A percentile compares a stretch with the other conserved stretches of the same genome.
Evolutionary conservation across 2,888 invertebrate species (phyloP).

Genomic region (Caenorhabditis sinica): DNA sequence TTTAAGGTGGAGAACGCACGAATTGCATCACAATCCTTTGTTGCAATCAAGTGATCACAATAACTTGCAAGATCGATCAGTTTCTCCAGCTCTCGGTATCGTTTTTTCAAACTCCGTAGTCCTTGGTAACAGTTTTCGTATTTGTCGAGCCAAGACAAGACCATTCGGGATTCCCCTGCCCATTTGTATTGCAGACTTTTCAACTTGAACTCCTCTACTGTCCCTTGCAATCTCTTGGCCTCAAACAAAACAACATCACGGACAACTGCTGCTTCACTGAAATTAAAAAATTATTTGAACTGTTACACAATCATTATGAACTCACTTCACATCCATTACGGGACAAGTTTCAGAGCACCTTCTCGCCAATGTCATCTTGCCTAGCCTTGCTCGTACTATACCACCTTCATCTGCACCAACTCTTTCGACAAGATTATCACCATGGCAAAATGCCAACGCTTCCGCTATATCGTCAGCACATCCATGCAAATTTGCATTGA

Average conservation of each 20-base stretch:
- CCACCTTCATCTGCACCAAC: no score
- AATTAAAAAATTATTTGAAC: neutral
- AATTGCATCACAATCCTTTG: no score
- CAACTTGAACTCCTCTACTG: neutral
- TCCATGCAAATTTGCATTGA: no score
- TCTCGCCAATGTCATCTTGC: neutral
- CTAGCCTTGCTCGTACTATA: neutral
- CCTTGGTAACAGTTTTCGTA: neutral
- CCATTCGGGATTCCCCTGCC: neutral
- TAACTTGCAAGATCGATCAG: no score
- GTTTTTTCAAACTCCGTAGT: neutral
- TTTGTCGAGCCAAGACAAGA: neutral
- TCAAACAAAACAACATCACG: neutral
- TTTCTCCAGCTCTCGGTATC: neutral
- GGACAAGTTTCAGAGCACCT: neutral
- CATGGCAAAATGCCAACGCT: no score
- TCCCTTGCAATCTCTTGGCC: neutral
- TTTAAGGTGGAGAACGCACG: no score
- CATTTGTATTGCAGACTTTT: neutral
- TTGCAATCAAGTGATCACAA: no score
- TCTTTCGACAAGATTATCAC: no score
- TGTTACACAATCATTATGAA: neutral
- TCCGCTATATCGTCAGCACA: no score
- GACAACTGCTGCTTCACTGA: conserved; percentile 42
- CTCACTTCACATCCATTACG: neutral